phyloP scores from a whole-genome alignment of 1,140 invertebrate species.

The Zaprionus tsacasi region DNA sequence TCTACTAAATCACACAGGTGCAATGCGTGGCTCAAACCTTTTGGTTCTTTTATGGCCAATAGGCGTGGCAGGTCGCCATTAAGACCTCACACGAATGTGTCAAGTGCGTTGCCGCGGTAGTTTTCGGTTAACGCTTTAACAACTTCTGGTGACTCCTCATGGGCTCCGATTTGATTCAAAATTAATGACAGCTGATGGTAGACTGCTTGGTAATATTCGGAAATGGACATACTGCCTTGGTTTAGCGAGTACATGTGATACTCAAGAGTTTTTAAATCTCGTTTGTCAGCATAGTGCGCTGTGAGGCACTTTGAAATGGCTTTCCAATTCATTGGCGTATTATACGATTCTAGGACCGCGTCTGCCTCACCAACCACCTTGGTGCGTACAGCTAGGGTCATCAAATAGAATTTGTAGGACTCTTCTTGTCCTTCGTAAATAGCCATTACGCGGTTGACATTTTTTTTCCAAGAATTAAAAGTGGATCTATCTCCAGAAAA shows the following conservation, averaged over 20 bases:
- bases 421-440: not conserved
- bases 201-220: slow-evolving; percentile 7
- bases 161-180: not conserved
- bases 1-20: slow-evolving; percentile 6
- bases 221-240: not conserved
- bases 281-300: not conserved
- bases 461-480: not conserved
- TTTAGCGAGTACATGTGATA: not conserved
- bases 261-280: slow-evolving; percentile 8
- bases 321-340: too few species aligned
- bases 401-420: not conserved
- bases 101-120: not conserved
- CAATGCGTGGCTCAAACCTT: slow-evolving; percentile 9
- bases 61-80: too few species aligned
- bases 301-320: not conserved
- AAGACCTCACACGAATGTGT: too few species aligned
- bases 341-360: not conserved
- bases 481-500: not conserved
- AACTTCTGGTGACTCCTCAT: not conserved
- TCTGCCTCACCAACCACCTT: slow-evolving; percentile 3
- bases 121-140: not conserved
- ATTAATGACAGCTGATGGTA: slow-evolving; percentile 7
- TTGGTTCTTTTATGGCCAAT: slow-evolving; percentile 14
- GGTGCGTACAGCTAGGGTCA: not conserved
- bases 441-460: not conserved